phyloP scores from a whole-genome alignment of 2,888 invertebrate genomes.

The Entomobrya proxima region DNA sequence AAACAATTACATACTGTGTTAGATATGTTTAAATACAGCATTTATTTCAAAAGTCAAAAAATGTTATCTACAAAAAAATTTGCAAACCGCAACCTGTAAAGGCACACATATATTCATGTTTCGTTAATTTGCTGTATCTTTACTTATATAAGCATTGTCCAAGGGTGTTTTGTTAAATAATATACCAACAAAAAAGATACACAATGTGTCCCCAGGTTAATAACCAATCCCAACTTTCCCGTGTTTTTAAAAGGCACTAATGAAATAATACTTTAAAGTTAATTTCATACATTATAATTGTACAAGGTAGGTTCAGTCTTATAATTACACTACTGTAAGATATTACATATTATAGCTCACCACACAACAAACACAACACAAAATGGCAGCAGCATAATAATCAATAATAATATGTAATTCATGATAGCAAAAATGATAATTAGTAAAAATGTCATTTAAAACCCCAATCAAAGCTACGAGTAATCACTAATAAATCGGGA shows the following conservation, averaged over 20 bases:
- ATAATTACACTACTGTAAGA: slow-evolving; percentile 26
- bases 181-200: no score
- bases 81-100: background rate
- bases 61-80: slow-evolving; percentile 45
- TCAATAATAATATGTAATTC: background rate
- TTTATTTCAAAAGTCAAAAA: slow-evolving; percentile 54
- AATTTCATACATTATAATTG: slow-evolving; percentile 58
- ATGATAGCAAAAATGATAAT: slow-evolving; percentile 1
- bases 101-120: background rate
- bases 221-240: background rate
- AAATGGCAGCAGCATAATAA: background rate
- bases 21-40: slow-evolving; percentile 52
- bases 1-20: slow-evolving; percentile 41
- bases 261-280: slow-evolving; percentile 8
- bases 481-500: background rate
- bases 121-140: background rate
- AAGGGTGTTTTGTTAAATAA: no score
- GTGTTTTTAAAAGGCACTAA: background rate
- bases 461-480: background rate
- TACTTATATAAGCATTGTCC: no score
- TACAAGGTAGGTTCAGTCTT: slow-evolving; percentile 57
- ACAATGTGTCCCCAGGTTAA: background rate
- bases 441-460: slow-evolving; percentile 2
- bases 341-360: background rate
- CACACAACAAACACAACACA: background rate